phyloP scores from a whole-genome alignment of 2,888 invertebrate genomes.

The Andrena bucephala region DNA sequence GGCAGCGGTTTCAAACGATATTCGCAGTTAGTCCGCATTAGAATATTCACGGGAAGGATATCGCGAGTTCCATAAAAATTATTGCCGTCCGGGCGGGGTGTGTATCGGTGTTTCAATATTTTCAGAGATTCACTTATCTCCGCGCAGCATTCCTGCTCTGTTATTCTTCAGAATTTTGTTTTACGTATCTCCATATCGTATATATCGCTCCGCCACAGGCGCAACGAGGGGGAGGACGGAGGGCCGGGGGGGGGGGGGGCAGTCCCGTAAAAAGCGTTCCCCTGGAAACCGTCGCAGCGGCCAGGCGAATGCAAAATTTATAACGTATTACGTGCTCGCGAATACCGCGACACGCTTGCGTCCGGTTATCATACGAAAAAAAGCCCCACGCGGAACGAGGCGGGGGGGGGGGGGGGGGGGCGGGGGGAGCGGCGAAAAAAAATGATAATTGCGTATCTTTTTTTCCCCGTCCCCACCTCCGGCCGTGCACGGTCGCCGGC shows the following conservation, averaged over 20 bases:
- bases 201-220: conserved; percentile 37
- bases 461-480: conserved; percentile 1
- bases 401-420: no score
- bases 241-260: background rate
- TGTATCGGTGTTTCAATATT: conserved; percentile 62
- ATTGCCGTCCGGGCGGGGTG: conserved; percentile 30
- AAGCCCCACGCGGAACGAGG: background rate
- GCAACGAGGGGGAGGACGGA: background rate
- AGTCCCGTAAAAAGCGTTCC: conserved; percentile 38
- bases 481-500: conserved; percentile 28
- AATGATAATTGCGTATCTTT: conserved; percentile 23
- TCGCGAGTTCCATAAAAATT: conserved; percentile 46
- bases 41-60: conserved; percentile 34
- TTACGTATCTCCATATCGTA: conserved; percentile 48
- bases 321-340: conserved; percentile 51
- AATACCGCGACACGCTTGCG: conserved; percentile 38
- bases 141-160: conserved; percentile 49
- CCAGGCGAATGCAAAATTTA: conserved; percentile 51
- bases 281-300: conserved; percentile 40
- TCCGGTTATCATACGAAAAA: conserved; percentile 37
- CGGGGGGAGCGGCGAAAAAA: background rate
- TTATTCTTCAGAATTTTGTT: conserved; percentile 64
- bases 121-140: conserved; percentile 64
- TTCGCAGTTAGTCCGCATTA: conserved; percentile 19
- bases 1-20: background rate